Percentiles rank a stretch among this genome's conserved stretches.
phyloP scores from a whole-genome alignment of 2,113 vertebrate genomes.

The Plecturocebus donacophilus region DNA sequence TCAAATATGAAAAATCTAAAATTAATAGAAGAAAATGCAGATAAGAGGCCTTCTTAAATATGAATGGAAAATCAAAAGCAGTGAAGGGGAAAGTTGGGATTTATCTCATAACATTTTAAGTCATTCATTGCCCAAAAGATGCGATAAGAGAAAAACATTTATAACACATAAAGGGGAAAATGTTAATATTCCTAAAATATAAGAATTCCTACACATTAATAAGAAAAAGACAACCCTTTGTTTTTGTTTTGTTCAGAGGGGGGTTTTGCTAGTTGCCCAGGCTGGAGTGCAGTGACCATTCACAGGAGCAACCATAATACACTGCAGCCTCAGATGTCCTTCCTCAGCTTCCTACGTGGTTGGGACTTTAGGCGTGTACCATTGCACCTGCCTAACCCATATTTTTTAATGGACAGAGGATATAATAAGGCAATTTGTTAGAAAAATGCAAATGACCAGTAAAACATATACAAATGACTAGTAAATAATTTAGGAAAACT shows the following conservation, averaged over 20 bases:
- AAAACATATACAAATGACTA: background rate
- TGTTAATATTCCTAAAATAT: background rate
- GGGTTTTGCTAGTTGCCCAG: background rate
- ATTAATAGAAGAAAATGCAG: background rate
- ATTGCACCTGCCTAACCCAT: background rate
- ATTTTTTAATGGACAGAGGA: background rate
- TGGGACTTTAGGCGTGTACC: background rate
- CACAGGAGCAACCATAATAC: background rate
- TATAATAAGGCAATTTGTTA: background rate
- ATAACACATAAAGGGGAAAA: background rate
- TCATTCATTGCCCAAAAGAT: background rate
- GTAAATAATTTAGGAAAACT: background rate
- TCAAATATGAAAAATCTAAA: constrained; percentile 9
- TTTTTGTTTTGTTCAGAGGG: background rate
- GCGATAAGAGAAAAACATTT: background rate
- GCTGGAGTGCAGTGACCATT: background rate
- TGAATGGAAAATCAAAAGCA: background rate
- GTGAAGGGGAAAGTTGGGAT: background rate
- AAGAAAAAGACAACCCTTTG: background rate
- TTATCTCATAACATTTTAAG: constrained; percentile 13
- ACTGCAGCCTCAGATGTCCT: background rate
- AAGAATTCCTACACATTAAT: background rate
- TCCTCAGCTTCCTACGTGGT: background rate
- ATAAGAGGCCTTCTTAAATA: background rate
- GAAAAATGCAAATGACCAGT: background rate